These are phyloP conservation scores for Rosalia funebris DNA, from an alignment of 2,888 invertebrate genomes.

Conservation along the genomic window DNA sequence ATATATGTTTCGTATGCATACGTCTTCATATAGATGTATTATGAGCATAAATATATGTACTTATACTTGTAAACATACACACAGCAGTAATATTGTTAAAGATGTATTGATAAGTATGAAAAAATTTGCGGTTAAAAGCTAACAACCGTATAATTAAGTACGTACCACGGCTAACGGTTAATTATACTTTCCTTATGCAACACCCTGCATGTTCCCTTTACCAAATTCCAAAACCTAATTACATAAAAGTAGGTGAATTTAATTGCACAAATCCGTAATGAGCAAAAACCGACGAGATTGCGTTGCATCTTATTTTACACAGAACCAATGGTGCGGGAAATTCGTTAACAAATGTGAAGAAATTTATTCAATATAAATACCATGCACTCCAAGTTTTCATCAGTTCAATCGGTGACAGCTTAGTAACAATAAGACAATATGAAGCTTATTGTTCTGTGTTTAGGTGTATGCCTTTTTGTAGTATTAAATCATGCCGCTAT, in stretches of 20 bases:
- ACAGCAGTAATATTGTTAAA: not conserved
- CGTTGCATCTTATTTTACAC: constrained; percentile 45
- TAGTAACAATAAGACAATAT: constrained; percentile 53
- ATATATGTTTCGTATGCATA: too few relatives aligned
- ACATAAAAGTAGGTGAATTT: constrained; percentile 34
- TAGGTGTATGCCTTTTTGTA: constrained; percentile 47
- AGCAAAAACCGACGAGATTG: constrained; percentile 46
- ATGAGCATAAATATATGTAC: not conserved
- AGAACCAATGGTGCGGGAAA: constrained; percentile 57
- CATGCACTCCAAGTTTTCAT: constrained; percentile 28
- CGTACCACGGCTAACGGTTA: constrained; percentile 3
- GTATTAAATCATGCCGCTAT: constrained; percentile 43
- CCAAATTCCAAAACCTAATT: constrained; percentile 32
- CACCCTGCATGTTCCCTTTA: constrained; percentile 23
- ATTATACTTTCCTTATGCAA: constrained; percentile 11
- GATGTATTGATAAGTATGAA: not conserved
- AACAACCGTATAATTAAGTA: constrained; percentile 1
- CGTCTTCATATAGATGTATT: not conserved
- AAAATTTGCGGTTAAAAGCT: not conserved
- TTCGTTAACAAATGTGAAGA: constrained; percentile 45
- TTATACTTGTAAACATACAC: not conserved
- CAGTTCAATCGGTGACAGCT: constrained; percentile 41
- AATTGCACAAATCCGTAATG: constrained; percentile 44
- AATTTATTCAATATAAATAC: constrained; percentile 54
- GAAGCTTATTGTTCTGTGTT: constrained; percentile 55